Percentiles rank a stretch among this genome's conserved stretches.
These are phyloP conservation scores for Aurelia sp. DNA, from an alignment of 30 jellyfish, hydroid and myxozoan species.

Conservation along the genomic window DNA sequence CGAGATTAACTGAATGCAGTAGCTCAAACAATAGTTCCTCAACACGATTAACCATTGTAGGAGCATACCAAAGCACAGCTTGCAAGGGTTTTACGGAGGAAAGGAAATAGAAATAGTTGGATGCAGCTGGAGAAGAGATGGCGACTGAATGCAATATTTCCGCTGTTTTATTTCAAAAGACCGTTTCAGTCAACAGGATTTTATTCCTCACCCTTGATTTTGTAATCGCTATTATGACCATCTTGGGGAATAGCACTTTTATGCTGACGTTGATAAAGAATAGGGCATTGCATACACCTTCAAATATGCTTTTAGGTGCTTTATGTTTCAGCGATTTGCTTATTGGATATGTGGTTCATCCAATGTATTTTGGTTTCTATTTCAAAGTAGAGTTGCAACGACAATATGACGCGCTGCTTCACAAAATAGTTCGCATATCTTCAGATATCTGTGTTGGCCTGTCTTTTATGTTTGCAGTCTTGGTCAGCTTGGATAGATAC, in stretches of 20 bases:
- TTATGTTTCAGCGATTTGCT: background rate
- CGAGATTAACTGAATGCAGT: no score
- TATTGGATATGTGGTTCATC: background rate
- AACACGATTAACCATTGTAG: no score
- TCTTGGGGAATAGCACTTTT: background rate
- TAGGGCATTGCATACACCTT: slow-evolving; percentile 1
- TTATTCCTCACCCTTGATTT: background rate
- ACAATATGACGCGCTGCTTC: background rate
- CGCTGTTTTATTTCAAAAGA: background rate
- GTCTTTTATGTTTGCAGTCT: background rate
- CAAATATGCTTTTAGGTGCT: background rate
- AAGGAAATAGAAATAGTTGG: no score
- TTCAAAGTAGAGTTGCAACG: background rate
- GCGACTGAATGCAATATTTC: no score
- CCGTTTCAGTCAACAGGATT: background rate
- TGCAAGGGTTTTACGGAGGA: no score
- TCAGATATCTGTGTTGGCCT: background rate
- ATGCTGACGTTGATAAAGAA: background rate
- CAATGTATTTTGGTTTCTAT: background rate
- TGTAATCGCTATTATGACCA: background rate
- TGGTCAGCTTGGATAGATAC: slow-evolving; percentile 11
- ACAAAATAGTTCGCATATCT: background rate
- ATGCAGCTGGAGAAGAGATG: no score
- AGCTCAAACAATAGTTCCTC: no score
- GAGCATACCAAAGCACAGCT: no score